Evolutionary conservation across 2,888 invertebrate genomes (phyloP).

Genomic region (Epinotia bilunana): DNA sequence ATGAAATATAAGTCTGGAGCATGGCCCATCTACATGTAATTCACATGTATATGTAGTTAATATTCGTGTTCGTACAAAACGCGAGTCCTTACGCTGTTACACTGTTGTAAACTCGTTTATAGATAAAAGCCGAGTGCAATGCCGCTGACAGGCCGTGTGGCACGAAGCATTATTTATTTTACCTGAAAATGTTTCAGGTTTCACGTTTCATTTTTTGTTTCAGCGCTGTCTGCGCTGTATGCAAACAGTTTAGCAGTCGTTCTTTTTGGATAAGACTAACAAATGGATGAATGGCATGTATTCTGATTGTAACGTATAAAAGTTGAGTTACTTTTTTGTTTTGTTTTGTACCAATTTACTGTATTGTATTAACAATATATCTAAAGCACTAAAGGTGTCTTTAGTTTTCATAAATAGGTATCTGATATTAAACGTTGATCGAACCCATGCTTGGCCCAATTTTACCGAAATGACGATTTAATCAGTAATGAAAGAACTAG

Average conservation of each 20-base stretch:
- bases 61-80: not conserved
- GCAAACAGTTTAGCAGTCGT: slow-evolving; percentile 33
- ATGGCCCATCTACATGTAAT: not conserved
- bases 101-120: slow-evolving; percentile 46
- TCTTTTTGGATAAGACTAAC: slow-evolving; percentile 21
- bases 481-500: no score
- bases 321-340: not conserved
- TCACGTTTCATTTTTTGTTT: slow-evolving; percentile 24
- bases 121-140: slow-evolving; percentile 61
- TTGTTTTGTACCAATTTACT: no score
- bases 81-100: slow-evolving; percentile 20
- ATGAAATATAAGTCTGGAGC: no score
- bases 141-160: slow-evolving; percentile 63
- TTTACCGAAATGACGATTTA: no score
- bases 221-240: slow-evolving; percentile 28
- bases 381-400: not conserved
- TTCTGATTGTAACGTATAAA: slow-evolving; percentile 41
- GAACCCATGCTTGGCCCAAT: no score
- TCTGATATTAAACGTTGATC: no score
- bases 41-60: not conserved
- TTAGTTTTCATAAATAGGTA: not conserved
- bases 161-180: slow-evolving; percentile 81
- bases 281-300: slow-evolving; percentile 24
- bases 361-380: not conserved
- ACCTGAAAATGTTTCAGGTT: slow-evolving; percentile 65